Conservation (phyloP, 2,797 vertebrate genomes). For the Argya squamiceps region DNA sequence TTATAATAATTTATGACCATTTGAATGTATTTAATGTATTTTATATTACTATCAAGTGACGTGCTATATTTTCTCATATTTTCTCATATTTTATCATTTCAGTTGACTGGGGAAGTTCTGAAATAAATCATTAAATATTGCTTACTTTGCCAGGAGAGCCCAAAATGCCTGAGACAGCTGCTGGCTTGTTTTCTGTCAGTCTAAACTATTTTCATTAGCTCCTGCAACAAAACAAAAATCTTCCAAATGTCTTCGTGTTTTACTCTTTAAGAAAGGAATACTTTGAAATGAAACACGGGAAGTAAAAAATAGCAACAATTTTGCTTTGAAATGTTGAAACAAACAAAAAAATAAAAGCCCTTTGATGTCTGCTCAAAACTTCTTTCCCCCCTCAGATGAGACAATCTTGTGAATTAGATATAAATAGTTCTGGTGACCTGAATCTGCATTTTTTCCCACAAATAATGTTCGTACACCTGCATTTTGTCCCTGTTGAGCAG, state of each 20-base stretch:
- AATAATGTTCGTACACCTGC: rapidly evolving
- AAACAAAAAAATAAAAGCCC: neutral
- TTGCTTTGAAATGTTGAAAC: conserved; percentile 54
- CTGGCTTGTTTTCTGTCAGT: neutral
- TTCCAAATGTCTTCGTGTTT: conserved; percentile 6
- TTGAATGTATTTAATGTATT: neutral
- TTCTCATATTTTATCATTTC: neutral
- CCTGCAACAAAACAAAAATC: conserved; percentile 26
- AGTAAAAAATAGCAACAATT: conserved; percentile 37
- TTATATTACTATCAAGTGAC: neutral
- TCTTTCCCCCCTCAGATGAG: neutral
- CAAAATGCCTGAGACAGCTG: neutral
- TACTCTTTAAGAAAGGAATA: conserved; percentile 6
- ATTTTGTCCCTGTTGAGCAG: neutral
- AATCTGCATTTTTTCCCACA: neutral
- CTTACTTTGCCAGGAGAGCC: neutral
- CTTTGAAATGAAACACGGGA: conserved; percentile 44
- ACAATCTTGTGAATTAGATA: conserved; percentile 2
- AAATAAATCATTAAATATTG: neutral
- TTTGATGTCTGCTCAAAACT: conserved; percentile 27
- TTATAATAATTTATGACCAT: neutral
- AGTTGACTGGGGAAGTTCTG: neutral
- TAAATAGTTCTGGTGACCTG: conserved; percentile 41
- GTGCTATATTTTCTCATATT: neutral
- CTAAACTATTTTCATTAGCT: conserved; percentile 56